These are phyloP conservation scores for Diorhabda sublineata DNA, from an alignment of 1,140 invertebrate species.

Conservation along the genomic window DNA sequence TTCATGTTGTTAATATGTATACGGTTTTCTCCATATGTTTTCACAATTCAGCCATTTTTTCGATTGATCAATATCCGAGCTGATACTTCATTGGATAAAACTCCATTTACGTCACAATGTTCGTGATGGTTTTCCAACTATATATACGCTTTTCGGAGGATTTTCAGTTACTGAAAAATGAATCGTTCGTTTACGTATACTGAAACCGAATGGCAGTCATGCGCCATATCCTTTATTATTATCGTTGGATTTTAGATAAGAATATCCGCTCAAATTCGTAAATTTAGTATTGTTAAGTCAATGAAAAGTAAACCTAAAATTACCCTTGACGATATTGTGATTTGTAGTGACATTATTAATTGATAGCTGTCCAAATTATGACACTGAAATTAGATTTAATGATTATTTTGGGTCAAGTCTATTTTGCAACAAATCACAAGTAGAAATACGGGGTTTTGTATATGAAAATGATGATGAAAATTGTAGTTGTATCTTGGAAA, in stretches of 20 bases:
- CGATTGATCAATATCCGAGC: slow-evolving; percentile 35
- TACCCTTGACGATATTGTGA: background rate
- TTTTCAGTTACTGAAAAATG: slow-evolving; percentile 26
- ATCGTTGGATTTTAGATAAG: slow-evolving; percentile 11
- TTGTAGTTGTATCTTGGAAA: too few relatives aligned
- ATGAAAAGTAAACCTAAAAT: background rate
- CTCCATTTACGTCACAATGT: slow-evolving; percentile 29
- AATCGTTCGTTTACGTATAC: background rate
- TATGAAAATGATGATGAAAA: too few relatives aligned
- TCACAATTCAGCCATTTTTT: slow-evolving; percentile 33
- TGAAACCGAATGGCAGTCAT: slow-evolving; percentile 9
- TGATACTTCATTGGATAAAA: slow-evolving; percentile 34
- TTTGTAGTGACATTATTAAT: too few relatives aligned
- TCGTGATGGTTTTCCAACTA: slow-evolving; percentile 15
- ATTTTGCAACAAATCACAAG: too few relatives aligned
- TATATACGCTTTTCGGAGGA: background rate
- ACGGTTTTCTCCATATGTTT: slow-evolving; percentile 39
- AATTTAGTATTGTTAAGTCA: background rate
- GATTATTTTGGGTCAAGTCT: too few relatives aligned
- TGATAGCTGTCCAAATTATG: too few relatives aligned
- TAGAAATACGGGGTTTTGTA: too few relatives aligned
- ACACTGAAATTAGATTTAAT: too few relatives aligned
- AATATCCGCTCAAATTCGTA: background rate
- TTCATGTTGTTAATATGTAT: slow-evolving; percentile 33
- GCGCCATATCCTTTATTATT: slow-evolving; percentile 4